Percentiles rank a stretch among this genome's conserved stretches.
These are phyloP conservation scores for Tenodera sinensis DNA, from an alignment of 2,888 invertebrate species.

Conservation along the genomic window DNA sequence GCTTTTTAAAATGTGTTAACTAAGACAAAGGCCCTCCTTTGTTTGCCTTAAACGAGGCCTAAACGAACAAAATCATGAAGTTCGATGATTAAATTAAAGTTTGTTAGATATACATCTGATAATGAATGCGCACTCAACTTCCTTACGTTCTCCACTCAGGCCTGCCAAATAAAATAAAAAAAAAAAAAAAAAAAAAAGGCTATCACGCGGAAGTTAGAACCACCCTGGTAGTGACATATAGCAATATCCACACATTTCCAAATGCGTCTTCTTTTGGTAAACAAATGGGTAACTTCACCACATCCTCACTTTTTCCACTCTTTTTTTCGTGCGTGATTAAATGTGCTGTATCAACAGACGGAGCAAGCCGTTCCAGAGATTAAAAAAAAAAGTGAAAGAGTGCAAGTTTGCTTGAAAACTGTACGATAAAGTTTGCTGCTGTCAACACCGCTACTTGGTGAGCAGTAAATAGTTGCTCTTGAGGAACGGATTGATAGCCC, in stretches of 20 bases:
- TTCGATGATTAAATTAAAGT: neutral
- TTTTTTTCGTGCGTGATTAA: neutral
- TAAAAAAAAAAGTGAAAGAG: neutral
- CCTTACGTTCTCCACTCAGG: neutral
- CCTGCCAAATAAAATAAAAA: neutral
- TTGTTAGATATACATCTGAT: neutral
- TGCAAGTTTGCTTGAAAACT: neutral
- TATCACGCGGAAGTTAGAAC: neutral
- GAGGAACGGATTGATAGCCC: neutral
- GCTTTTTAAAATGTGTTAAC: no score
- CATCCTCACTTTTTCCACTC: neutral
- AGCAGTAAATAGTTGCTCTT: neutral
- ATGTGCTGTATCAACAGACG: neutral
- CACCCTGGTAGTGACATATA: neutral
- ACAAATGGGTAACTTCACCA: neutral
- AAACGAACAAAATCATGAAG: neutral
- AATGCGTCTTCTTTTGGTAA: neutral
- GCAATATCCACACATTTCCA: neutral
- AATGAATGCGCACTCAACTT: neutral
- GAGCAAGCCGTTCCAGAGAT: neutral
- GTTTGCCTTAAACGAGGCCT: neutral
- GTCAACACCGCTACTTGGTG: neutral
- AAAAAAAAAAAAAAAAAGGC: neutral
- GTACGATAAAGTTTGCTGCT: neutral
- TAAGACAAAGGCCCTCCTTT: neutral